Evolutionary conservation across 2,888 invertebrate genomes (phyloP).

Genomic region (Cistogaster globosa): DNA sequence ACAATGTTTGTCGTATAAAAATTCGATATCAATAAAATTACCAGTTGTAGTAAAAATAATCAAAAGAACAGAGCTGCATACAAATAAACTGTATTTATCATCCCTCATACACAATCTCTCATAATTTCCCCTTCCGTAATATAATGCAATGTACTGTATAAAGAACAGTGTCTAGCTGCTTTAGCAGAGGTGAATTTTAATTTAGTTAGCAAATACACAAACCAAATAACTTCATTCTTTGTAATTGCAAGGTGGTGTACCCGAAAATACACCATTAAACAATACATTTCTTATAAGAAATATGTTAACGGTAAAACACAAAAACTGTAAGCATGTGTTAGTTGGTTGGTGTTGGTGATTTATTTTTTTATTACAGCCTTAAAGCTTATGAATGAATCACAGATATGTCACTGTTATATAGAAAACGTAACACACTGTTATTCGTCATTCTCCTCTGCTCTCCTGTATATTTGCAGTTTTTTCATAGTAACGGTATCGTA

Average conservation of each 20-base stretch:
- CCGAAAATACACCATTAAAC: neutral
- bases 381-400: constrained; percentile 29
- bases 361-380: neutral
- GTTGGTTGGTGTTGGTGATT: neutral
- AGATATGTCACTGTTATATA: constrained; percentile 39
- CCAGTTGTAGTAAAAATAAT: too few species aligned
- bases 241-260: neutral
- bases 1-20: too few species aligned
- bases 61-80: too few species aligned
- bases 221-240: constrained; percentile 16
- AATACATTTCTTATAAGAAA: neutral
- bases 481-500: constrained; percentile 34
- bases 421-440: constrained; percentile 14
- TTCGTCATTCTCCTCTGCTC: constrained; percentile 29
- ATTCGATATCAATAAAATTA: too few species aligned
- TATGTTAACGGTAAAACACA: constrained; percentile 12
- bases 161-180: neutral
- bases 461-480: neutral
- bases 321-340: neutral
- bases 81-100: too few species aligned
- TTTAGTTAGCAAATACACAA: constrained; percentile 9
- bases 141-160: constrained; percentile 3
- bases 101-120: too few species aligned
- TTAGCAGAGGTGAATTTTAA: neutral
- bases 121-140: neutral